Conservation (phyloP, 1,140 invertebrate species). For the Pantala flavescens region DNA sequence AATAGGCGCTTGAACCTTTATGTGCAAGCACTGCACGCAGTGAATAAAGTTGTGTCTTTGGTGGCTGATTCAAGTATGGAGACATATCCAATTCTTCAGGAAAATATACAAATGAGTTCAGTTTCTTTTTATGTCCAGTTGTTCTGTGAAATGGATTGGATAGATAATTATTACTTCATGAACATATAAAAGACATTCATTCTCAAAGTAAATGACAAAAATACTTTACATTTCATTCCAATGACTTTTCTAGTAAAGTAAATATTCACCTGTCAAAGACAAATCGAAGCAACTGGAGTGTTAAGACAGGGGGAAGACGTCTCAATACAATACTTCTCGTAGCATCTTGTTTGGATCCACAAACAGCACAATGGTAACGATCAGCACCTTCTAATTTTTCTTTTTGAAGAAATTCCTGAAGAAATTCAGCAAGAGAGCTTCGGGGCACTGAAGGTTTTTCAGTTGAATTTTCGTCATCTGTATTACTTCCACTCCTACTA, state of each 20-base stretch:
- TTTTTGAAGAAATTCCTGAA: constrained; percentile 52
- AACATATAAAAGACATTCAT: constrained; percentile 18
- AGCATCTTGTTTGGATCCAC: constrained; percentile 52
- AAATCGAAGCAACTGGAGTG: constrained; percentile 57
- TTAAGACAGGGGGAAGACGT: constrained; percentile 55
- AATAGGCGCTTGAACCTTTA: constrained; percentile 52
- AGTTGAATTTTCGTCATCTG: background rate
- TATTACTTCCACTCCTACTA: constrained; percentile 35
- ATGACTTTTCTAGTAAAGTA: constrained; percentile 11
- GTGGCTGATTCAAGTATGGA: constrained; percentile 36
- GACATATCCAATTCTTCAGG: constrained; percentile 58
- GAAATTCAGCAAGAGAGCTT: constrained; percentile 41
- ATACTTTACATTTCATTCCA: background rate
- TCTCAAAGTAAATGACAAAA: constrained; percentile 7
- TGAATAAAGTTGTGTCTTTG: constrained; percentile 42
- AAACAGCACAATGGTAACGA: constrained; percentile 52
- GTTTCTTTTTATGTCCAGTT: constrained; percentile 53
- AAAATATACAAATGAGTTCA: constrained; percentile 55
- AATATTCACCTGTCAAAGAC: constrained; percentile 49
- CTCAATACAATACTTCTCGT: constrained; percentile 47
- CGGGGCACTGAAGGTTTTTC: background rate
- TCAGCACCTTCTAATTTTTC: constrained; percentile 55
- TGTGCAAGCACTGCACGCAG: constrained; percentile 57
- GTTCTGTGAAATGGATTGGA: constrained; percentile 35
- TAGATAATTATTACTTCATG: background rate